Conservation (phyloP, 2,888 invertebrate genomes). For the Nymphalis polychloros region DNA sequence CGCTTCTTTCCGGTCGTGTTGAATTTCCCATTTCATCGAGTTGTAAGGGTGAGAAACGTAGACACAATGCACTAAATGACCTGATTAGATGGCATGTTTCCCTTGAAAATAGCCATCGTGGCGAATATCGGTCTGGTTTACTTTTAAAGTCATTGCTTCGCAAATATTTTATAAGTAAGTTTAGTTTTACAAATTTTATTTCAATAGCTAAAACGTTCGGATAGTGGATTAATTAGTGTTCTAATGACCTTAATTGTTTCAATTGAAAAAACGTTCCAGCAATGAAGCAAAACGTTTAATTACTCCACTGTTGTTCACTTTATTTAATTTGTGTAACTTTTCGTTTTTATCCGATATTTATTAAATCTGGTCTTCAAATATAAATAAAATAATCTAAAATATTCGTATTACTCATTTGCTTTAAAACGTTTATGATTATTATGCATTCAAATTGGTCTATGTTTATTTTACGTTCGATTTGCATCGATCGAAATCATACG, state of each 20-base stretch:
- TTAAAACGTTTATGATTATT: background rate
- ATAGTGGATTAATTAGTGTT: constrained; percentile 27
- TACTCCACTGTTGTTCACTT: constrained; percentile 63
- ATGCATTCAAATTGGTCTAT: constrained; percentile 5
- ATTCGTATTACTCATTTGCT: background rate
- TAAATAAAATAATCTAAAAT: no score
- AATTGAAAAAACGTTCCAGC: constrained; percentile 72
- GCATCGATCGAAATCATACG: constrained; percentile 41
- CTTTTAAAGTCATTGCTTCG: no score
- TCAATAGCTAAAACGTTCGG: constrained; percentile 33
- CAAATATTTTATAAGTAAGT: background rate
- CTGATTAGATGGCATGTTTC: no score
- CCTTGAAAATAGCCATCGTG: no score
- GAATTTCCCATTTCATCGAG: no score
- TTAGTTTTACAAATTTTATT: constrained; percentile 12
- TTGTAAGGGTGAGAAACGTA: no score
- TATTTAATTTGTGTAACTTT: constrained; percentile 41
- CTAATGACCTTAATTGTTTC: constrained; percentile 75
- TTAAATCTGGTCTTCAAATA: background rate
- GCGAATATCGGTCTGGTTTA: no score
- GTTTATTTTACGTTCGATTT: constrained; percentile 34
- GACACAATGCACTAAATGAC: no score
- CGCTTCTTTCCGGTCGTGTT: no score
- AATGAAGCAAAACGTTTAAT: constrained; percentile 63
- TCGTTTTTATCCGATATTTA: background rate